Percentiles rank a stretch among this genome's conserved stretches.
Conservation (phyloP, 2,888 invertebrate species). For the Ochropleura leucogaster region DNA sequence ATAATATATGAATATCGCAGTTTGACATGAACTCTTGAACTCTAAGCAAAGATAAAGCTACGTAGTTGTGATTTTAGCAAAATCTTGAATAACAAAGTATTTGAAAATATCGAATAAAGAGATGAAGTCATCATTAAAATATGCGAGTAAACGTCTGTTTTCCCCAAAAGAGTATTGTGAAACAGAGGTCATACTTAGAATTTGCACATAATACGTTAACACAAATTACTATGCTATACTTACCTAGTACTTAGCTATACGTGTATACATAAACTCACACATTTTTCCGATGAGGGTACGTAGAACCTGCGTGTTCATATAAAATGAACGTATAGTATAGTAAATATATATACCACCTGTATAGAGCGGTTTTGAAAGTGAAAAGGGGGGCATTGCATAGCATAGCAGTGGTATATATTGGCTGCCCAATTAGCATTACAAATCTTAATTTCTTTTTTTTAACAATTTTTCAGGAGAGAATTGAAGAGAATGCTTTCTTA, state of each 20-base stretch:
- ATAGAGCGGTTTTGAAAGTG: not conserved
- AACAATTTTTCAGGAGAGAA: constrained; percentile 90
- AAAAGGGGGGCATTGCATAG: not conserved
- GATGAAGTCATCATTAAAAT: constrained; percentile 16
- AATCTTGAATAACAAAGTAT: constrained; percentile 5
- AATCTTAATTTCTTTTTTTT: not conserved
- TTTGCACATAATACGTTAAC: not conserved
- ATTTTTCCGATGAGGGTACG: not conserved
- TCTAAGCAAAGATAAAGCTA: constrained; percentile 30
- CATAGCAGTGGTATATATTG: no score
- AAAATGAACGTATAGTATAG: not conserved
- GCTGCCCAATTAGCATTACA: not conserved
- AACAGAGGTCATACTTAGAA: constrained; percentile 7
- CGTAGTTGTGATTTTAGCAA: constrained; percentile 21
- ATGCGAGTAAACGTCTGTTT: not conserved
- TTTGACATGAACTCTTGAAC: constrained; percentile 44
- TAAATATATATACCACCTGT: not conserved
- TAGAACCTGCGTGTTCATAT: not conserved
- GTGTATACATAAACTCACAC: not conserved
- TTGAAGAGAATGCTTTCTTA: constrained; percentile 95
- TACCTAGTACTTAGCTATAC: not conserved
- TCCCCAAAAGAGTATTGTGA: not conserved
- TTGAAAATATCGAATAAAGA: not conserved
- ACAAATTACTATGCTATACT: not conserved
- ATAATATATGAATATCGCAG: constrained; percentile 26